These are phyloP conservation scores for Formicarius rufipectus DNA, from an alignment of 2,113 vertebrate genomes.

Conservation along the genomic window DNA sequence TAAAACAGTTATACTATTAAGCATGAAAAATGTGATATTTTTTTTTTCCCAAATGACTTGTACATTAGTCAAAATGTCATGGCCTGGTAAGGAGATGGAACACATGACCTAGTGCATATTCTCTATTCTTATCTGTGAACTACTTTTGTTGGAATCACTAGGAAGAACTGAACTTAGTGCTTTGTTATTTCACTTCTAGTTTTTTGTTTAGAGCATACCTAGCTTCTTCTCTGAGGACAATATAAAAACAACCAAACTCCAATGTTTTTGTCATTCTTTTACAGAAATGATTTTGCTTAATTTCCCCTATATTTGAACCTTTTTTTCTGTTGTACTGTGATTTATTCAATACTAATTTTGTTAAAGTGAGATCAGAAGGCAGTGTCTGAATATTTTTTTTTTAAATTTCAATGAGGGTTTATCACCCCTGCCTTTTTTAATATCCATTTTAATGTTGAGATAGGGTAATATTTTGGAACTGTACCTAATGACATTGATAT, in stretches of 20 bases:
- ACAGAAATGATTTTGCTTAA: not conserved
- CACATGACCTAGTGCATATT: not conserved
- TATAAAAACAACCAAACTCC: not conserved
- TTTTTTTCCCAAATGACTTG: not conserved
- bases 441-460: not conserved
- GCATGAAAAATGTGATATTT: not conserved
- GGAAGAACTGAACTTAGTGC: not conserved
- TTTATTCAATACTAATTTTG: not conserved
- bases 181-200: not conserved
- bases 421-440: not conserved
- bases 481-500: not conserved
- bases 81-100: not conserved
- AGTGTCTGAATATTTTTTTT: not conserved
- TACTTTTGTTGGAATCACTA: not conserved
- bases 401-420: not conserved
- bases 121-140: not conserved
- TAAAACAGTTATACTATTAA: not conserved
- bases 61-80: not conserved
- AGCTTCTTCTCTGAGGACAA: not conserved
- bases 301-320: not conserved
- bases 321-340: not conserved
- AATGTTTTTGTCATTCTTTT: not conserved
- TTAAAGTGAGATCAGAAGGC: not conserved
- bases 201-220: not conserved
- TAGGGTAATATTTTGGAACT: not conserved